Base-by-base conservation (phyloP, 2,113 vertebrate species). In the Columbina picui region DNA sequence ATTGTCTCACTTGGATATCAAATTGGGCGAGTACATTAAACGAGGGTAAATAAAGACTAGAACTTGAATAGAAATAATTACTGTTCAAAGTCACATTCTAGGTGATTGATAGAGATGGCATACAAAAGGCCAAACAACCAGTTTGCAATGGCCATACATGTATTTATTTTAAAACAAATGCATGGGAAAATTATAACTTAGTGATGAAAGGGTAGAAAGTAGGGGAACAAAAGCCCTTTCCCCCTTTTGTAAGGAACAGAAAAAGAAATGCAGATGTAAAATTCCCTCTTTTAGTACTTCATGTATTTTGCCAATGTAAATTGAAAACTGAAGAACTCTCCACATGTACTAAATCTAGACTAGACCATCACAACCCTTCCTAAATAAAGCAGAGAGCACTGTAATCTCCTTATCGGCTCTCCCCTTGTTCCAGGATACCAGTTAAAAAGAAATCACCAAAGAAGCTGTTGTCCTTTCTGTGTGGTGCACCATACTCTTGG, bases 381-480 rank as follows among this genome's bases (percentile, higher is more conserved):
- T 81, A 75, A 96, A 88, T 10, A 91, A 84, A 25, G 25, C 32
- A 47, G 12, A 45, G 41, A 93, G 38, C 26, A 74, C 11, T 88
- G 50, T 34, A 88, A 91, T 55, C 39, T 67, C 80, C 39, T 87
- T 83, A 50, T 43, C 84, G 64, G 32, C 34, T 75, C 52, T 30
- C 6, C 7, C 30, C n/a, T 86, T 90, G 59, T 59, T 84, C 32
- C 52, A 59, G 88, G 52, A 84, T 39, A 38, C 21, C 82, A 86
- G 83, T 88, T 67, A 70, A 93, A 92, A 94, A 74, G 32, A 73
- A 94, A 93, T 80, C 47, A 32, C 63, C 30, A 86, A 91, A 85
- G 74, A 93, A 93, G 60, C 60, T 78, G 71, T 55, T 86, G 59
- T 80, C 38, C 47, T 47, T 83, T 88, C 92, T 74, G 14, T 45